Percentiles rank a stretch among this genome's conserved stretches.
These are phyloP conservation scores for Clanis bilineata DNA, from an alignment of 2,888 invertebrate species.

Conservation along the genomic window DNA sequence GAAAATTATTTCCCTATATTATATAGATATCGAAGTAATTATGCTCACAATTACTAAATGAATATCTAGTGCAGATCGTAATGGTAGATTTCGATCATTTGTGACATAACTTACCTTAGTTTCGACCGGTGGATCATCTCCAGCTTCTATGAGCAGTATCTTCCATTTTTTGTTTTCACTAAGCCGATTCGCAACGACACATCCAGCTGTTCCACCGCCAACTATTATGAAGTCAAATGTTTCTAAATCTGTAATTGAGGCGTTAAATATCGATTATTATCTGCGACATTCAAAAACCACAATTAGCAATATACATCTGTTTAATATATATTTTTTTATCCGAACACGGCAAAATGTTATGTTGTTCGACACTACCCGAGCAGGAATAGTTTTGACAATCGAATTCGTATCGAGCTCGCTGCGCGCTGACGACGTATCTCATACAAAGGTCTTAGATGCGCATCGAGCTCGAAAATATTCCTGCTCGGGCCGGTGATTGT, in stretches of 20 bases:
- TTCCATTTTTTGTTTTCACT: conserved; percentile 40
- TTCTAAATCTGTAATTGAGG: conserved; percentile 38
- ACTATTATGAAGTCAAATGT: conserved; percentile 44
- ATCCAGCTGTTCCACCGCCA: conserved; percentile 44
- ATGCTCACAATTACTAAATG: too few species aligned
- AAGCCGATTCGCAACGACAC: conserved; percentile 42
- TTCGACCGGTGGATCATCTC: conserved; percentile 38
- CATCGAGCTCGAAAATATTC: too few species aligned
- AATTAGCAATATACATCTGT: background rate
- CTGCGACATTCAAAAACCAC: background rate
- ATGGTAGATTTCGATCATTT: background rate
- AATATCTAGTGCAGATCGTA: too few species aligned
- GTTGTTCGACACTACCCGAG: background rate
- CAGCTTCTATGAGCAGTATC: conserved; percentile 44
- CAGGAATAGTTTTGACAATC: too few species aligned
- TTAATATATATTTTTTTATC: too few species aligned
- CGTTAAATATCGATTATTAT: background rate
- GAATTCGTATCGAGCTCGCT: too few species aligned
- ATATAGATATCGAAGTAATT: too few species aligned
- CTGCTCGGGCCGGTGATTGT: too few species aligned
- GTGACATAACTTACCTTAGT: conserved; percentile 35
- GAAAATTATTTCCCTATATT: conserved; percentile 18
- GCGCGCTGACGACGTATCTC: too few species aligned
- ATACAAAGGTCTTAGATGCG: too few species aligned
- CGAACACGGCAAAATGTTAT: background rate